Conservation (phyloP, 1,140 invertebrate species). For the Trissolcus basalis region DNA sequence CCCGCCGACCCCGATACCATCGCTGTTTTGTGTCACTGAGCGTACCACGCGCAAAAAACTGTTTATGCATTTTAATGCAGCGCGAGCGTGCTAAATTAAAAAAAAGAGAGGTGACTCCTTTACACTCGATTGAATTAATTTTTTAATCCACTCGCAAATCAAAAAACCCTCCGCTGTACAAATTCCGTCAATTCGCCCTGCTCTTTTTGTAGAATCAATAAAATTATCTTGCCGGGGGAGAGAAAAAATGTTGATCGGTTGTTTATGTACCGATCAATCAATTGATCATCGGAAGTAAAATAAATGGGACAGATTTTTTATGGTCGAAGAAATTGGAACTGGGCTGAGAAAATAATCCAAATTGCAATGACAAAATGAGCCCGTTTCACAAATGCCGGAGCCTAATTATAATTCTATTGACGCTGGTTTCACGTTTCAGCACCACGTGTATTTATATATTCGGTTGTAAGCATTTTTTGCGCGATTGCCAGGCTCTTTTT, state of each 20-base stretch:
- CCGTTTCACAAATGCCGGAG: no score
- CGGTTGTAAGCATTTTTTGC: slow-evolving; percentile 38
- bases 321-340: no score
- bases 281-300: no score
- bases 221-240: no score
- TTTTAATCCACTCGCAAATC: background rate
- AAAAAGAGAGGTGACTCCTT: background rate
- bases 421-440: slow-evolving; percentile 44
- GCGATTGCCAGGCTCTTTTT: slow-evolving; percentile 17
- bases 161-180: background rate
- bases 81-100: slow-evolving; percentile 8
- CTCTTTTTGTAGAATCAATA: no score
- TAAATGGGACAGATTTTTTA: no score
- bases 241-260: no score
- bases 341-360: no score
- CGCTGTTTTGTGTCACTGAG: slow-evolving; percentile 25
- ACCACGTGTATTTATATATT: slow-evolving; percentile 51
- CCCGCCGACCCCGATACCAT: slow-evolving; percentile 34
- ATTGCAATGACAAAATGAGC: no score
- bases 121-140: background rate
- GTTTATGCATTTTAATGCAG: slow-evolving; percentile 36
- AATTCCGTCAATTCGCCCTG: no score
- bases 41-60: slow-evolving; percentile 20
- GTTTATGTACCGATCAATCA: no score
- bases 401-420: slow-evolving; percentile 54